Percentiles rank a stretch among this genome's conserved stretches.
Conservation (phyloP, 2,113 vertebrate species). For the Daphoenositta chrysoptera region DNA sequence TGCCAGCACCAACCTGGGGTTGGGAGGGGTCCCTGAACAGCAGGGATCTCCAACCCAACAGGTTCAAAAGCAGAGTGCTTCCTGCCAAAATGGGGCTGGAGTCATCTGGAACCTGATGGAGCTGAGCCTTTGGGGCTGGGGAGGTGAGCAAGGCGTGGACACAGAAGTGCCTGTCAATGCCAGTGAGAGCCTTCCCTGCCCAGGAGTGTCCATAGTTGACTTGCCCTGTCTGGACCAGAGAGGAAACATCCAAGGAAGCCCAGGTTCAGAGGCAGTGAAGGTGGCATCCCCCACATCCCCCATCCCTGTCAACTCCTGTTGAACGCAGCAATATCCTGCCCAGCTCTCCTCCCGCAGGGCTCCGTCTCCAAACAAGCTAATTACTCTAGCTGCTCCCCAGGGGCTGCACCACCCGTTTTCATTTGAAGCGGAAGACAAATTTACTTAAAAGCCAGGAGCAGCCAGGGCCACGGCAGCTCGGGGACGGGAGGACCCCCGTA, state of each 20-base stretch:
- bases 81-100: background rate
- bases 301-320: background rate
- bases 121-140: background rate
- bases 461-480: background rate
- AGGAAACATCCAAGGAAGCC: background rate
- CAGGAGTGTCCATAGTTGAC: fast-evolving
- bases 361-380: background rate
- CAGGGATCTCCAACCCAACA: background rate
- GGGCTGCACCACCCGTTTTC: background rate
- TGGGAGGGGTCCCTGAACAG: background rate
- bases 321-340: background rate
- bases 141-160: fast-evolving
- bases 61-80: background rate
- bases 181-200: background rate
- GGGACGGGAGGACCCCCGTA: fast-evolving
- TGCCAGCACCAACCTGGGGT: fast-evolving
- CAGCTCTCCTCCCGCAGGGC: background rate
- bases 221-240: background rate
- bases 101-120: background rate
- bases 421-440: background rate
- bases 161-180: fast-evolving
- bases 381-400: background rate
- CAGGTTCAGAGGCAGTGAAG: background rate
- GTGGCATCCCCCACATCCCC: too few species aligned
- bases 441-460: background rate